Base-by-base conservation (phyloP, 2,797 vertebrate genomes). In the Glossophaga mutica region DNA sequence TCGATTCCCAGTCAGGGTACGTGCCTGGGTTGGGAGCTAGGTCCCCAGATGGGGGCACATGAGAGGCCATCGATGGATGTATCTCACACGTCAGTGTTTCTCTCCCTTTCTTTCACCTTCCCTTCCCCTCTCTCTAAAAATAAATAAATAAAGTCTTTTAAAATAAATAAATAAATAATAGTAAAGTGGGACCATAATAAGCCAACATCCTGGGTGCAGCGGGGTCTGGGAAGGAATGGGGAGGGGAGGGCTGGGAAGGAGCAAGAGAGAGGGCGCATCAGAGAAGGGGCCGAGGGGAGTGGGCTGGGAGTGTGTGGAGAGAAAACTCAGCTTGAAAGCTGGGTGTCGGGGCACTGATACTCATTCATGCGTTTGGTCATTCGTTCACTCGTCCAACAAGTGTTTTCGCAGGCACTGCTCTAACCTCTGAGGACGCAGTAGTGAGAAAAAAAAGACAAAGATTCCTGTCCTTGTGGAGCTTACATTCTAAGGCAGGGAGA, bases 271-370 rank as follows among this genome's bases (percentile, higher is more conserved):
- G 24, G 34, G 18, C 7, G n/a, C 52, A 14, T 21, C 18, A 34
- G 6, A 52, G 52, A 15, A 1, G 0, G 1, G 2, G 14, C 7
- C 8, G 6, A 29, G 12, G 26, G 50, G 12, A 21, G 1, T 3
- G 21, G n/a, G 37, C 71, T 34, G 48, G n/a, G 50, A 32, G 22
- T 15, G 3, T 34, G 34, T 12, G 21, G n/a, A 67, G 46, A 42
- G 62, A 48, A 48, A 88, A 16, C 42, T 9, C 9, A 34, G 67
- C 57, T 73, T 16, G 48, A 81, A 74, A 57, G 50, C 48, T 24
- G 6, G 26, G 10, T 44, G 5, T 32, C 11, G 21, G 29, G 85
- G 7, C 32, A 10, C 21, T 26, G 24, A 6, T 62, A 57, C 9
- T 57, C 21, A 37, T 24, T 83, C 34, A 24, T 34, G 65, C 6